Conservation (phyloP, 2,888 invertebrate genomes). For the Lacanobia oleracea region DNA sequence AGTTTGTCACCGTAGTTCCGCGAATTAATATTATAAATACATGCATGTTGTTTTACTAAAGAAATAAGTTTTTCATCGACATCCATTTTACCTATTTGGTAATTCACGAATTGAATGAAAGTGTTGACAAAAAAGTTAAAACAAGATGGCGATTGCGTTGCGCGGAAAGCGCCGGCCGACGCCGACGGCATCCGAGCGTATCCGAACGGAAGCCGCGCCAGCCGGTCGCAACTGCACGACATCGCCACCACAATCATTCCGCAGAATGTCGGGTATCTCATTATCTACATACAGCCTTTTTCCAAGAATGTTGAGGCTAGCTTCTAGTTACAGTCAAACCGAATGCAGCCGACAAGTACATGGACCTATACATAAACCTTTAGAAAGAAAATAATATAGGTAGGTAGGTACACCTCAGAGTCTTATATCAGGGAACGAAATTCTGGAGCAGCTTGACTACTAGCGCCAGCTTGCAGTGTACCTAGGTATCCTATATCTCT, state of each 20-base stretch:
- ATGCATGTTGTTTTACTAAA: conserved; percentile 36
- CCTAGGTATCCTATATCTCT: too few species aligned
- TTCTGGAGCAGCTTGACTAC: not conserved
- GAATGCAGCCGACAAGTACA: not conserved
- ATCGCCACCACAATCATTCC: conserved; percentile 5
- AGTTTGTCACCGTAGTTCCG: conserved; percentile 30
- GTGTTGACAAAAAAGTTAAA: conserved; percentile 5
- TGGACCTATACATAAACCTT: not conserved
- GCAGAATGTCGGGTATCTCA: not conserved
- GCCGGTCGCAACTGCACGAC: conserved; percentile 2
- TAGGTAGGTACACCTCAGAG: too few species aligned
- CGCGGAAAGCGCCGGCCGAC: conserved; percentile 19
- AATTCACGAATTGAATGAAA: conserved; percentile 6
- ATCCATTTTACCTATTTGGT: conserved; percentile 18
- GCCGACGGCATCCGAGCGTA: conserved; percentile 39
- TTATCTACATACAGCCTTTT: not conserved
- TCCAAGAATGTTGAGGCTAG: not conserved
- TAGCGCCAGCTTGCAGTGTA: too few species aligned
- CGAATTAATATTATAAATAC: conserved; percentile 37
- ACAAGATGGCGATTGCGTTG: conserved; percentile 27
- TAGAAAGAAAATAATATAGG: not conserved
- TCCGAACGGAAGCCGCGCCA: conserved; percentile 19
- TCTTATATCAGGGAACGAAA: too few species aligned
- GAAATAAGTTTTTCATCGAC: conserved; percentile 41
- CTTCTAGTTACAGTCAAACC: not conserved